phyloP scores from a whole-genome alignment of 2,888 invertebrate genomes.

The Perizoma flavofasciatum region DNA sequence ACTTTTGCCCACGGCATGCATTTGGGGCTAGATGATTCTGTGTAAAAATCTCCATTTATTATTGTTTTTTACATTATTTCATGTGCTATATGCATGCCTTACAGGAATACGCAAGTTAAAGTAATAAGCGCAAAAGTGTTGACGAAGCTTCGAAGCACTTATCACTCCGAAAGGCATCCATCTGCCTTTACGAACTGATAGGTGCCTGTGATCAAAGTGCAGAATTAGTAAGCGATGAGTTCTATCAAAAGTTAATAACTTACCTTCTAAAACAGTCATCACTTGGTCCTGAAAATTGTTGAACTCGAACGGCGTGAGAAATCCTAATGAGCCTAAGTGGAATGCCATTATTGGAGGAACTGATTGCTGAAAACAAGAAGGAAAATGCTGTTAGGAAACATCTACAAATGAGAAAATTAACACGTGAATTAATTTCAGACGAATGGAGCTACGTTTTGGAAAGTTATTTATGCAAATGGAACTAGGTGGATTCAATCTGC shows the following conservation, averaged over 20 bases:
- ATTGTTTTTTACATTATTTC: no score
- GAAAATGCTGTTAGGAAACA: slow-evolving; percentile 16
- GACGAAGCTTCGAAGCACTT: not conserved
- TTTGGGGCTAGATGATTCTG: no score
- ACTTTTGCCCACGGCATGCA: no score
- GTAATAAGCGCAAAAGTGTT: no score
- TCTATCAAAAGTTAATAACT: slow-evolving; percentile 17
- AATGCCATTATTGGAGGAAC: slow-evolving; percentile 99
- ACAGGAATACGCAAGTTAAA: no score
- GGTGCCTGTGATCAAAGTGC: not conserved
- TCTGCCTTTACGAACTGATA: not conserved
- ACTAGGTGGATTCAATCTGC: not conserved
- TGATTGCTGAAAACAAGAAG: slow-evolving; percentile 88
- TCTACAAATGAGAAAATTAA: slow-evolving; percentile 3
- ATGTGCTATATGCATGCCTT: no score
- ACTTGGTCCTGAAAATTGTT: slow-evolving; percentile 97
- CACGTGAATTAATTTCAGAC: not conserved
- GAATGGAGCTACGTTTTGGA: not conserved
- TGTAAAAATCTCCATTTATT: no score
- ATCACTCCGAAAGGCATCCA: not conserved
- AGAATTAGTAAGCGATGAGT: not conserved
- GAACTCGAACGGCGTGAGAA: slow-evolving; percentile 97
- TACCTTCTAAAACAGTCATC: slow-evolving; percentile 96
- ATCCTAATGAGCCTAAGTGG: slow-evolving; percentile 97
- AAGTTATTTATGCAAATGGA: not conserved